Base-by-base conservation (phyloP, 2,888 invertebrate genomes). In the Cryptus viduatorius region DNA sequence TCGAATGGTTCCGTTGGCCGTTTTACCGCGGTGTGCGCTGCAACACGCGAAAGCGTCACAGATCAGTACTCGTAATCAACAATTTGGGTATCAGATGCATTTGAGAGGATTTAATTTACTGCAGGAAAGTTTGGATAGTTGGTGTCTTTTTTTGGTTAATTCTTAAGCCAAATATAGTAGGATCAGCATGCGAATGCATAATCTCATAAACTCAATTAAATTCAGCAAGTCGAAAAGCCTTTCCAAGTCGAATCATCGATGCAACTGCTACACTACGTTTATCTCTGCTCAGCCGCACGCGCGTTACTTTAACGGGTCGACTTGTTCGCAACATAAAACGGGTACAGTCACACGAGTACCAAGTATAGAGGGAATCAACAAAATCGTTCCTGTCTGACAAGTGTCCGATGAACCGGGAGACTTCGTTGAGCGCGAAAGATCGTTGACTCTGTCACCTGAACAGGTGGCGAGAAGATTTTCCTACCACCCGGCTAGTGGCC, bases 11-110 rank as follows among this genome's bases (percentile, higher is more conserved):
- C 42, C n/a, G 77, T 75, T 19, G 82, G 68, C 29, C 79, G 81
- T 73, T 68, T 76, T 10, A 77, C n/a, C 61, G 79, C 94, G 91
- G 96, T 96, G 93, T 97, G 96, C 67, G 96, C 97, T 98, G 95
- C 0, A 94, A 94, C 37, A 77, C 90, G 89, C 90, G 85, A 88
- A 86, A 7, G 3, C 53, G 16, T 53, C 31, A 56, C 10, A 3
- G n/a, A 12, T 69, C 19, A 24, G 24, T 29, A 44, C n/a, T 68
- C 8, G n/a, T 31, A n/a, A 50, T 53, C 14, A 29, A 46, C 12
- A 59, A 59, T 59, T 59, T 59, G 14, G 4, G 59, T 24, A 61
- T 61, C 29, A 29, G 31, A 31, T 14, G 29, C 29, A 29, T 59
- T 59, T 59, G 29, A 29, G 29, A 19, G 29, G 12, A 14, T 59